Base-by-base conservation (phyloP, 2,888 invertebrate species). In the Gandaritis pyraliata region DNA sequence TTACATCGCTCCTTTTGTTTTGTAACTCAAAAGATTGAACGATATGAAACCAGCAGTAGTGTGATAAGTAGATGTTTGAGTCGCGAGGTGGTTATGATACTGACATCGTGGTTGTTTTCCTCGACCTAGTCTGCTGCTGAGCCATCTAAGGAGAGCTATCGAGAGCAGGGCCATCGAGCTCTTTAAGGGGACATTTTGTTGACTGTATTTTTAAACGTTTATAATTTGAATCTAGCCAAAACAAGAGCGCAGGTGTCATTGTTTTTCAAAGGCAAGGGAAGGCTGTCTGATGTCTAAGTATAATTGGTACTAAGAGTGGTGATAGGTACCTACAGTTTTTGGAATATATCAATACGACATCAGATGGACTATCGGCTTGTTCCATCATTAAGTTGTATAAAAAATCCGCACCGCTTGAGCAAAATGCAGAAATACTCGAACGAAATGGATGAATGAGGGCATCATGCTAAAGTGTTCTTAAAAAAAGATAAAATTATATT, bases 71-170 rank as follows among this genome's bases (percentile, higher is more conserved):
- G 66, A 62, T 63, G 58, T 66, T 75, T 62, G 66, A 71, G 70
- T 74, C 79, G 78, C 71, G 69, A 69, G 73, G 78, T 76, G 71
- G 74, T 76, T 86, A 81, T 90, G 89, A 88, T 90, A 90, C 88
- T 88, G 90, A 88, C 88, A 87, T 83, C 82, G 85, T 82, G 86
- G 85, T 86, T 72, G 91, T 81, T 92, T 86, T 89, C 91, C 91
- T 92, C 91, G 91, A 92, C 91, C 91, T 88, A 92, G 87, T 91
- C 89, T 88, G 81, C 79, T 81, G 82, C 81, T 87, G 91, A 87
- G 88, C 89, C 91, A 91, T 91, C 91, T 90, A 90, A 87, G 90
- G 90, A 90, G 88, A 87, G 81, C 82, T 85, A 91, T 90, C 88
- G 90, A 90, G 91, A 91, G 90, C 90, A 90, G 83, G 91, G 90